Evolutionary conservation across 2,888 invertebrate genomes (phyloP).

Genomic region (Eudemis profundana): DNA sequence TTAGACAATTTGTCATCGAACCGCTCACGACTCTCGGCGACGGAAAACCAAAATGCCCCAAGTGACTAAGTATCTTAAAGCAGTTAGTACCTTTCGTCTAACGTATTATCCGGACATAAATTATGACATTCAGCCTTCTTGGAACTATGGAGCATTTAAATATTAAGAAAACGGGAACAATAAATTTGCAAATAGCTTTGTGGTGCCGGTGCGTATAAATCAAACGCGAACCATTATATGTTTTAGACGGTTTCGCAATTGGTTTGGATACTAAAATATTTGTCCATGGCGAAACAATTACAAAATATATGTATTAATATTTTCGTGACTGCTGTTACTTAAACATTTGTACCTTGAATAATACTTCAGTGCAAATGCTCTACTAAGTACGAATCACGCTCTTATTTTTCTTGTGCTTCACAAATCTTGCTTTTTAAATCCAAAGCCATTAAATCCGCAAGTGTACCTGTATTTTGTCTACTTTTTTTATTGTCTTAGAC

Average conservation of each 20-base stretch:
- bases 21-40: slow-evolving; percentile 53
- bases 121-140: slow-evolving; percentile 69
- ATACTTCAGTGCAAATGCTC: too few relatives aligned
- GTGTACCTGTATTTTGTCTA: too few relatives aligned
- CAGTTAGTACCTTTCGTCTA: slow-evolving; percentile 21
- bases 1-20: slow-evolving; percentile 79
- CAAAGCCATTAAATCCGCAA: too few relatives aligned
- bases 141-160: slow-evolving; percentile 55
- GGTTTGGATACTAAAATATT: slow-evolving; percentile 17
- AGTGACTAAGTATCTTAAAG: slow-evolving; percentile 3
- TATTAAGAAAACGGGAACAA: slow-evolving; percentile 53
- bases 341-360: too few relatives aligned
- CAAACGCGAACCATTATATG: slow-evolving; percentile 52
- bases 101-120: slow-evolving; percentile 63
- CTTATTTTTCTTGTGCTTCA: too few relatives aligned
- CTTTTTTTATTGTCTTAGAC: too few relatives aligned
- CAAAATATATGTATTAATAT: neutral
- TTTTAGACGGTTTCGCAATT: slow-evolving; percentile 36
- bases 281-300: slow-evolving; percentile 5
- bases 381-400: too few relatives aligned
- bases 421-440: too few relatives aligned
- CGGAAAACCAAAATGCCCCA: slow-evolving; percentile 15
- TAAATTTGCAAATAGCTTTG: slow-evolving; percentile 59
- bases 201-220: slow-evolving; percentile 49
- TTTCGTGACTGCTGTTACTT: neutral